Base-by-base conservation (phyloP, 1,140 invertebrate genomes). In the Rhyzopertha dominica region DNA sequence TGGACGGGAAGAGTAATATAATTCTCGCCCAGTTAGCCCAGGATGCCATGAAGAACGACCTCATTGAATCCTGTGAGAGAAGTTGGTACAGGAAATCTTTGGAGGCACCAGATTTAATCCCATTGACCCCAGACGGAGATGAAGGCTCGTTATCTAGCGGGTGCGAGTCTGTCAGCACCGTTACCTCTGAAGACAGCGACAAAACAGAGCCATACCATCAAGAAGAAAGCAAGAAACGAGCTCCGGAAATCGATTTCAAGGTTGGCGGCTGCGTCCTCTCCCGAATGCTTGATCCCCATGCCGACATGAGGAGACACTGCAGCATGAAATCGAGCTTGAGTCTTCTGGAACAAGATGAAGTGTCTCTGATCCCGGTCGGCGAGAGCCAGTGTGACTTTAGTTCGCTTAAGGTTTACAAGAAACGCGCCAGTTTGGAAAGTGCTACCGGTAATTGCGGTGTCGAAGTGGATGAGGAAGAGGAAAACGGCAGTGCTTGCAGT, bases 141-240 rank as follows among this genome's bases (percentile, higher is more conserved):
- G 82, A 85, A 58, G 83, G 83, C 48, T 79, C 77, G n/a, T 80
- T 85, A 58, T 85, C 84, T 36, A 84, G 81, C 46, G 84, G 83
- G 31, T 86, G 82, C 63, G 83, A 86, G 62, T 84, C 82, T 3
- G 80, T 82, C n/a, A 84, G 82, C 61, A 85, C 82, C 1, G 80
- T 76, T n/a, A 74, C 74, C 20, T 67, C 68, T 43, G 71, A 73
- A 16, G 68, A 71, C 25, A 10, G 23, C n/a, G 49, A 51, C 29
- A 29, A 26, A 28, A 17, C 14, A 14, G 30, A 58, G 19, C n/a
- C 18, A 16, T 37, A 43, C 14, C 23, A 17, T 5, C 13, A 38
- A 32, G 20, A 40, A 24, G 43, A 47, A n/a, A 63, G 39, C 12
- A 32, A 54, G 8, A 56, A 73, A 43, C 72, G 72, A 51, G 58